phyloP scores from a whole-genome alignment of 2,113 vertebrate genomes.

The Girardinichthys multiradiatus region DNA sequence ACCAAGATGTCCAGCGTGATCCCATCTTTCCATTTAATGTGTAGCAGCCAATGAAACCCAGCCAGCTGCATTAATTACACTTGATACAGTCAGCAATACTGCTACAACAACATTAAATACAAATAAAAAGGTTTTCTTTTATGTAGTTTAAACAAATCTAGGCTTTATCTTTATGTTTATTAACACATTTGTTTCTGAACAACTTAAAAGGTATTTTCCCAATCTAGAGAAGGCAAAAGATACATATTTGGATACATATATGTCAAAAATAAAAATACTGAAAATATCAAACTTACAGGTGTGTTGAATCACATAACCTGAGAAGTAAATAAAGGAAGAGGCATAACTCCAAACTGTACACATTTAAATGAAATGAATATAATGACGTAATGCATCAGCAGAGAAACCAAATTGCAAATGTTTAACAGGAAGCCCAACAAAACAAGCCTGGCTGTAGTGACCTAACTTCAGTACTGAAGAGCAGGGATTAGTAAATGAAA shows the following conservation, averaged over 20 bases:
- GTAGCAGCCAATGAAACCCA: slow-evolving; percentile 50
- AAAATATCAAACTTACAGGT: no score
- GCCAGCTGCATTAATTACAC: slow-evolving; percentile 45
- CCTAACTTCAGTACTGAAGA: background rate
- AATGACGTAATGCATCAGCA: no score
- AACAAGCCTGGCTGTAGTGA: background rate
- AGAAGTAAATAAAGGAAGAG: background rate
- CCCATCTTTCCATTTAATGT: slow-evolving; percentile 53
- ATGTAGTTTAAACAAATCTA: background rate
- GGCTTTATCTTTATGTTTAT: no score
- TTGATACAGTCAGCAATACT: slow-evolving; percentile 14
- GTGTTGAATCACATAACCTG: no score
- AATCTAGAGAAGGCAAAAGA: background rate
- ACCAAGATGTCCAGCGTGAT: slow-evolving; percentile 49
- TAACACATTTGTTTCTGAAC: no score
- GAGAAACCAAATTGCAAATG: background rate
- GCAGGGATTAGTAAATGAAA: background rate
- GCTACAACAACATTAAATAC: slow-evolving; percentile 5
- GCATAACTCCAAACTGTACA: no score
- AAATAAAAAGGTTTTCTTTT: background rate
- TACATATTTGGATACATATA: no score
- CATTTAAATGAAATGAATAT: no score
- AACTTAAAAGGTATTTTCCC: background rate
- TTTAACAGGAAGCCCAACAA: background rate
- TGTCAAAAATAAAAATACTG: no score